Base-by-base conservation (phyloP, 2,888 invertebrate genomes). In the Lepidochitona cinerea region DNA sequence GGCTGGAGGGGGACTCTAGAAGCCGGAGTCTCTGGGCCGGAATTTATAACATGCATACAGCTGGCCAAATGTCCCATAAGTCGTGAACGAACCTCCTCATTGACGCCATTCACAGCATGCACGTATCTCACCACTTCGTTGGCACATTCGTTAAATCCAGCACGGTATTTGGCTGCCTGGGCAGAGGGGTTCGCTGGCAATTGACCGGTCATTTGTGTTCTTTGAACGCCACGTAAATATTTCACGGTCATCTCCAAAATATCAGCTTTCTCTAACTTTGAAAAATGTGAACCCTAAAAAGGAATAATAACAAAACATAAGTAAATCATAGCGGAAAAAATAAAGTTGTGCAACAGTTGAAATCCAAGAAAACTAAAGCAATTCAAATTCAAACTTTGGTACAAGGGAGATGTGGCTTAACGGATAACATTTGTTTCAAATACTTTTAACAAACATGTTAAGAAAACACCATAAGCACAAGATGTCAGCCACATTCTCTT, bases 101-200 rank as follows among this genome's bases (percentile, higher is more conserved):
- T 83, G 7, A 87, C 80, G 29, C 84, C 86, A 12, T 85, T 81
- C 26, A 84, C 79, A 26, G 86, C 80, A 37, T 81, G 77, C 35
- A 89, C 76, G 78, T 87, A 89, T 29, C 87, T 81, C 35, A 84
- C 81, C 14, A 89, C 88, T 78, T 89, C 89, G 37, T 82, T 81
- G 3, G 87, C 88, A 76, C 89, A 89, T 71, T 89, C 88, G 70
- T 80, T 83, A 80, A 87, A 88, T 52, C 89, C 89, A 3, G 85
- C 81, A 7, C 84, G 77, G 81, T 87, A 88, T 74, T 86, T 85
- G 29, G 80, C 81, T 33, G 82, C 78, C 7, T 86, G 84, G 12
- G 81, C 84, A 6, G 79, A 79, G 0, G 85, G 81, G 71, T 86
- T 85, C 64, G 76, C 71, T n/a, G 64, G 18, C 37, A 59, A 1